Conservation (phyloP, 2,888 invertebrate species). For the Chironomus tentans region DNA sequence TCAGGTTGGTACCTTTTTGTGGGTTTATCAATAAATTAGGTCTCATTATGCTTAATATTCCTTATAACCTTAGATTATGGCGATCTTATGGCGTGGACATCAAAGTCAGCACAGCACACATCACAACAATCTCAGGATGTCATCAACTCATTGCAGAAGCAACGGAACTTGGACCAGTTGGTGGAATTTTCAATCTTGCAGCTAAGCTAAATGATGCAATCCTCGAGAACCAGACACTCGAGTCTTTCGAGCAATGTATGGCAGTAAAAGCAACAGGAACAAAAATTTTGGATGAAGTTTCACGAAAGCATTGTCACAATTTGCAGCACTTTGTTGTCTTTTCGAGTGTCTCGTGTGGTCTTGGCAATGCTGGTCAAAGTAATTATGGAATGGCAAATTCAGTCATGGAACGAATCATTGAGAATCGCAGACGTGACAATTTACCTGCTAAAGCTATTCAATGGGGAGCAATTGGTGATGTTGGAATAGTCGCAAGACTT, state of each 20-base stretch:
- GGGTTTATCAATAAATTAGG: too few species aligned
- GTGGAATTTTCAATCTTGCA: neutral
- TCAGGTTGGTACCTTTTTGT: slow-evolving; percentile 50
- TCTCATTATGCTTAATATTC: too few species aligned
- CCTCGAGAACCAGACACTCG: neutral
- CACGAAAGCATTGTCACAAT: neutral
- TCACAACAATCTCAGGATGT: neutral
- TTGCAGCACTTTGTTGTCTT: neutral
- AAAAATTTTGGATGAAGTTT: neutral
- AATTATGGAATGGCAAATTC: neutral
- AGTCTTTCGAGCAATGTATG: neutral
- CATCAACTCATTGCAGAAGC: neutral
- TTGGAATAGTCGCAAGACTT: slow-evolving; percentile 43
- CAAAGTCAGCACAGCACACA: slow-evolving; percentile 45
- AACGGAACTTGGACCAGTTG: neutral
- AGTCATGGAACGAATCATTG: neutral
- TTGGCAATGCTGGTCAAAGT: neutral
- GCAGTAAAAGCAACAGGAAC: neutral
- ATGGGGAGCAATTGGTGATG: neutral
- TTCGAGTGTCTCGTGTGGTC: neutral
- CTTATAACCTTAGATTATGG: slow-evolving; percentile 50
- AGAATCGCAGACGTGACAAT: neutral
- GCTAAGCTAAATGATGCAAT: neutral
- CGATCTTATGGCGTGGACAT: slow-evolving; percentile 58
- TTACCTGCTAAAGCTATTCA: neutral